Base-by-base conservation (phyloP, 2,797 vertebrate species). In the Ciconia nigra region DNA sequence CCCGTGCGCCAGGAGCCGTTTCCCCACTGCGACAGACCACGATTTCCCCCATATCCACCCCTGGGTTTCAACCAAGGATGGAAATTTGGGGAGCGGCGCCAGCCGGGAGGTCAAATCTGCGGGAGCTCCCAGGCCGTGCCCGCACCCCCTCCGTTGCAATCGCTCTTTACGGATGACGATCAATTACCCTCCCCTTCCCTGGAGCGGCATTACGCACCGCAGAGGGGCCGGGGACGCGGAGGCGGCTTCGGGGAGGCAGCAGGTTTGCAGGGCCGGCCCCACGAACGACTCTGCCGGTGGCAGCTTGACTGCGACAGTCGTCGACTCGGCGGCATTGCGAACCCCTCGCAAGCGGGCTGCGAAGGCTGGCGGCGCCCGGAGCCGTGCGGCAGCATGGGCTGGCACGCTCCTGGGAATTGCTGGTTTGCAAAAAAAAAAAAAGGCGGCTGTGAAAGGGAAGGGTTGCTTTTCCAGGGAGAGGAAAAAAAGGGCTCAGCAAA, bases 111-210 rank as follows among this genome's bases (percentile, higher is more conserved):
- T 33, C 11, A 46, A n/a, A 41, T 16, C 66, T 5, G 29, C 7
- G 2, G 18, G 14, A 63, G 2, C 19, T 6, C n/a, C 13, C 3
- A 3, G 9, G 18, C 46, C 10, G 8, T 4, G 14, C 26, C 24
- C 13, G 55, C 33, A 15, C 26, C 51, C 15, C 19, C 26, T 15
- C 16, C 26, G 0, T 8, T 35, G 39, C 13, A 12, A 3, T 39
- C 0, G 0, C 66, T 93, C 33, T 0, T 78, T 93, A 41, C 0
- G 5, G 46, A 9, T 13, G 44, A 4, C 4, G 4, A 26, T 65
- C 58, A 74, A 54, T 90, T 73, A 49, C 18, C 17, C 24, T 57
- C 18, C 49, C 29, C 26, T 80, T 51, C 55, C 58, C 63, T 8
- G 2, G 66, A 5, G 35, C 17, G 26, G 8, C 5, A 4, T 13